Evolutionary conservation across 2,888 invertebrate species (phyloP), one percentile per base, ranked within the genome.

Genomic region (Pheosia tremula): DNA sequence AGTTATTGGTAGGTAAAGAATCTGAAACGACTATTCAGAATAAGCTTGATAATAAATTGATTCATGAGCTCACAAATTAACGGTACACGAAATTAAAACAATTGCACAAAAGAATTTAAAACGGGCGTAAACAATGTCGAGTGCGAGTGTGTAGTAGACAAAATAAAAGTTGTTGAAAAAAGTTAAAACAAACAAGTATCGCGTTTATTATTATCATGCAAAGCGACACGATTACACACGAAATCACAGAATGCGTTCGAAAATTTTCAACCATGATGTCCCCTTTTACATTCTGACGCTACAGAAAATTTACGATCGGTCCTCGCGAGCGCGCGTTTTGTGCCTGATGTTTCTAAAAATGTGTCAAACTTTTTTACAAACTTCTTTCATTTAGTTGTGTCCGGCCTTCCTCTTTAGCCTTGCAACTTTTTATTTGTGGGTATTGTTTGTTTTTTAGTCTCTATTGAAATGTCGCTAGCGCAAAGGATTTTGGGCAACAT

Each of bases 261-360:
- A 91, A 90, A 89, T 89, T 88, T 90, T 87, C 88, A 91, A 92
- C 93, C 91, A 90, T 90, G 89, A 91, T 91, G 88, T 90, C 83
- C 88, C 85, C 89, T 92, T 93, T 91, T 90, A 91, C 89, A 92
- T 93, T 88, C 89, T 90, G 92, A 93, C 93, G 90, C 91, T 91
- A 85, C 86, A 83, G 81, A 83, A 88, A 90, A 93, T 93, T 93
- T 92, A 93, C 90, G 89, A 88, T 84, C 90, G 82, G 82, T 75
- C 83, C 88, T 86, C 84, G 86, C 85, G 85, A 81, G 84, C 86
- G 86, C 86, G 86, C 90, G 88, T 85, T 90, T 89, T 91, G 89
- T 87, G 92, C 89, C 90, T 90, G 93, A 91, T 90, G 92, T 88
- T 91, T 90, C 91, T 91, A 93, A 93, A 93, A 93, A 93, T 92